phyloP scores from a whole-genome alignment of 2,113 vertebrate species.

The Platichthys stellatus region DNA sequence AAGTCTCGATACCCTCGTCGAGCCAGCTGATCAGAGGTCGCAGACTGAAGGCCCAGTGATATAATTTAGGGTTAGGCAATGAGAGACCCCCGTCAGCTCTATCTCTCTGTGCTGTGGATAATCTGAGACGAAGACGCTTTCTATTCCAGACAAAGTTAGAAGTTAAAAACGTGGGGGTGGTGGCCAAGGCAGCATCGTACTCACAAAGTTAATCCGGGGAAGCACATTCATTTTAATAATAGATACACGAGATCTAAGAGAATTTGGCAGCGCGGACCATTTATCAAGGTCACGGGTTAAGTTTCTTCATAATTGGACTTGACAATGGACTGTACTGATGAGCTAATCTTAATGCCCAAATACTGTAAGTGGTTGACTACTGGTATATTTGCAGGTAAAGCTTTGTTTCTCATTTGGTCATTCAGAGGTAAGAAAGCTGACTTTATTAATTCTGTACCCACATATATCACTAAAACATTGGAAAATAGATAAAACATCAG shows the following conservation, averaged over 20 bases:
- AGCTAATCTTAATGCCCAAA: neutral
- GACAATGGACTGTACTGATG: neutral
- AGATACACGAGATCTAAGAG: too few relatives aligned
- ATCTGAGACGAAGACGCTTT: neutral
- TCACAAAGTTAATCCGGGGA: too few relatives aligned
- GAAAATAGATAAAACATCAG: neutral
- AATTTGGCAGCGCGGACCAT: too few relatives aligned
- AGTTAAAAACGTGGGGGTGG: neutral
- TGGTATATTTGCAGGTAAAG: too few relatives aligned
- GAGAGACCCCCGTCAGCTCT: too few relatives aligned
- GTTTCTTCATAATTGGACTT: slow-evolving; percentile 18
- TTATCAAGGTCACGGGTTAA: too few relatives aligned
- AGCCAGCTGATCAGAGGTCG: too few relatives aligned
- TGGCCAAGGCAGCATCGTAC: neutral
- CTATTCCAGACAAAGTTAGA: neutral
- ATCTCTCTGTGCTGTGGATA: neutral
- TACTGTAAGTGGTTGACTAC: neutral
- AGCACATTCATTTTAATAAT: too few relatives aligned
- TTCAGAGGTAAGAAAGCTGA: neutral
- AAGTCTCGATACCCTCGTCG: too few relatives aligned
- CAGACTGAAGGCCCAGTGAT: too few relatives aligned
- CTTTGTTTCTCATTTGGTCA: neutral
- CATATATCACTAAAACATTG: neutral
- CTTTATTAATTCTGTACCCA: slow-evolving; percentile 8
- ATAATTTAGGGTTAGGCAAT: too few relatives aligned